A percentile compares a stretch with the other conserved stretches of the same genome.
Conservation (phyloP, 2,797 vertebrate species). For the Sebastes miniatus region DNA sequence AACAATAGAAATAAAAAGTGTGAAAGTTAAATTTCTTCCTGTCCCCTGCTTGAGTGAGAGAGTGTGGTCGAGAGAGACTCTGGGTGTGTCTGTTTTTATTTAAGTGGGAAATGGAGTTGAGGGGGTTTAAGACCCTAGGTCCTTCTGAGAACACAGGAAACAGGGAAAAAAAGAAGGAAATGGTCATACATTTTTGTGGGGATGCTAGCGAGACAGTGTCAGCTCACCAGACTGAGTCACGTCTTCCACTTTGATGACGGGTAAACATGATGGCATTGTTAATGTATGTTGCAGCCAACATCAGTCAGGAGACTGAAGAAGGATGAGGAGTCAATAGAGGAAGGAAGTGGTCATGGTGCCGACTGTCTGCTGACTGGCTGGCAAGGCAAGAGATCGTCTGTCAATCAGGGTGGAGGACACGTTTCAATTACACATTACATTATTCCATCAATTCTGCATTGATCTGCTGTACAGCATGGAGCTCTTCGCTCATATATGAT, state of each 20-base stretch:
- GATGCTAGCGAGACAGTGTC: conserved; percentile 25
- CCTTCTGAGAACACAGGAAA: conserved; percentile 52
- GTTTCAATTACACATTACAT: too few relatives aligned
- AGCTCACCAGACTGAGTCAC: conserved; percentile 12
- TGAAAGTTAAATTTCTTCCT: conserved; percentile 33
- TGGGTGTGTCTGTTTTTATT: conserved; percentile 23
- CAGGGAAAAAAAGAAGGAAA: conserved; percentile 50
- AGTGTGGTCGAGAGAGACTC: neutral
- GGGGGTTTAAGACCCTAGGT: neutral
- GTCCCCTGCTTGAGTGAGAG: neutral
- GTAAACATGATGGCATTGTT: conserved; percentile 55
- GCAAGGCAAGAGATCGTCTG: neutral
- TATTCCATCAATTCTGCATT: too few relatives aligned
- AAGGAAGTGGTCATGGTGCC: conserved; percentile 48
- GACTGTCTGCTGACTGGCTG: conserved; percentile 20
- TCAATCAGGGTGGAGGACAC: neutral
- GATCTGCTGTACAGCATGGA: too few relatives aligned
- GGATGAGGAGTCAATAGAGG: conserved; percentile 32
- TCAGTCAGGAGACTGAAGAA: conserved; percentile 15
- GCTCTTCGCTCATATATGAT: too few relatives aligned
- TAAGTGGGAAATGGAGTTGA: conserved; percentile 18
- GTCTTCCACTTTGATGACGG: conserved; percentile 41
- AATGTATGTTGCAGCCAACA: conserved; percentile 9
- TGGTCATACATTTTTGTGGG: conserved; percentile 30
- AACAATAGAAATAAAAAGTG: conserved; percentile 61